Conservation (phyloP, 2,113 vertebrate genomes). For the Piaya cayana region DNA sequence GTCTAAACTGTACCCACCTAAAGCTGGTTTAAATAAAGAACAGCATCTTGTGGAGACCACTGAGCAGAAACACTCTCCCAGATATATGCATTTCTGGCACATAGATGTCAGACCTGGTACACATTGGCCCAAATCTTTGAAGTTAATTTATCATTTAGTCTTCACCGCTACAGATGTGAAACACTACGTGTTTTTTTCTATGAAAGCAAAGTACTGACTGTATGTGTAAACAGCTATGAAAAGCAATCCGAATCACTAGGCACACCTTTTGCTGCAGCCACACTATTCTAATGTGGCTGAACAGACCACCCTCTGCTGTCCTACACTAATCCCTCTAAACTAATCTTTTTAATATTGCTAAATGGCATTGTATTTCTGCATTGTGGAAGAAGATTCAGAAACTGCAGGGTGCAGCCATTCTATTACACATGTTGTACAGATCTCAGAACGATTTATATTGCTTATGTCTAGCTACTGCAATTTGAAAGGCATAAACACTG, state of each 20-base stretch:
- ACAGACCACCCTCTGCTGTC: background rate
- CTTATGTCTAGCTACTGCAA: background rate
- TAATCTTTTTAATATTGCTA: background rate
- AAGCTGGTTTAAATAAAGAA: background rate
- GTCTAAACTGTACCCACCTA: background rate
- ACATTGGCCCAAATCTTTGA: background rate
- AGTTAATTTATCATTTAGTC: background rate
- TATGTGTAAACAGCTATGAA: background rate
- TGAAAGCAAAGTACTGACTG: background rate
- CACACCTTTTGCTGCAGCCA: background rate
- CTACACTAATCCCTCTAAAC: background rate
- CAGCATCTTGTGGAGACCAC: background rate
- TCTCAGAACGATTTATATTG: background rate
- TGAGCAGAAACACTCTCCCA: background rate
- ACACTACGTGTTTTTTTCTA: background rate
- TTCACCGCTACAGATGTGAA: background rate
- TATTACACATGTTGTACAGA: background rate
- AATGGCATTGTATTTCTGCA: background rate
- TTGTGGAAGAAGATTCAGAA: background rate
- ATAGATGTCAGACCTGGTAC: constrained; percentile 4
- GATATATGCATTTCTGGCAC: background rate
- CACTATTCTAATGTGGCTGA: background rate
- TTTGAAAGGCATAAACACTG: background rate
- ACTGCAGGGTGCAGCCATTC: background rate
- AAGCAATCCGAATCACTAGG: background rate